Conservation (phyloP, 2,797 vertebrate species). For the Epinephelus awoara region DNA sequence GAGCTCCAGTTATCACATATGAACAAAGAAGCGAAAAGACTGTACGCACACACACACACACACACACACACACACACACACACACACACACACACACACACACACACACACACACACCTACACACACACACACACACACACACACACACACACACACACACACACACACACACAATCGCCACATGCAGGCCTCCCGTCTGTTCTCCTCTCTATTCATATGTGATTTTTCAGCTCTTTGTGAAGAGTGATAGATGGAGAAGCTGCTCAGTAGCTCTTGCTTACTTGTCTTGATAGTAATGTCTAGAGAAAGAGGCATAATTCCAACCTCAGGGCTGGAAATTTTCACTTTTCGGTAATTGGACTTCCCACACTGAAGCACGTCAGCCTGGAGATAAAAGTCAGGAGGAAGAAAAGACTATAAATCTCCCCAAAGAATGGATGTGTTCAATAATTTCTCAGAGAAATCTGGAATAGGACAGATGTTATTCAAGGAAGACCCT, state of each 20-base stretch:
- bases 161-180: slow-evolving; percentile 15
- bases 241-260: slow-evolving; percentile 33
- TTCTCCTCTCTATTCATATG: slow-evolving; percentile 43
- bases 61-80: slow-evolving; percentile 1
- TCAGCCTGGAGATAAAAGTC: slow-evolving; percentile 30
- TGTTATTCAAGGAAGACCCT: slow-evolving; percentile 17
- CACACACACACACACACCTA: not conserved
- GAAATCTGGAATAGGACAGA: slow-evolving; percentile 9
- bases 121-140: slow-evolving; percentile 12
- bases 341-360: slow-evolving; percentile 52
- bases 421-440: slow-evolving; percentile 37
- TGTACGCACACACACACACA: not conserved
- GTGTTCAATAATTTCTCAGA: slow-evolving; percentile 28
- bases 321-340: slow-evolving; percentile 24
- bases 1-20: slow-evolving; percentile 40
- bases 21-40: slow-evolving; percentile 48
- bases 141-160: not conserved
- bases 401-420: slow-evolving; percentile 21
- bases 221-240: slow-evolving; percentile 21
- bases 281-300: slow-evolving; percentile 23
- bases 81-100: slow-evolving; percentile 1
- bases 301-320: slow-evolving; percentile 17
- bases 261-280: slow-evolving; percentile 18
- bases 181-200: slow-evolving; percentile 42
- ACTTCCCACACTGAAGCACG: slow-evolving; percentile 29